A percentile compares a stretch with the other conserved stretches of the same genome.
These are phyloP conservation scores for Taphrorychus bicolor DNA, from an alignment of 2,888 invertebrate genomes.

Conservation along the genomic window DNA sequence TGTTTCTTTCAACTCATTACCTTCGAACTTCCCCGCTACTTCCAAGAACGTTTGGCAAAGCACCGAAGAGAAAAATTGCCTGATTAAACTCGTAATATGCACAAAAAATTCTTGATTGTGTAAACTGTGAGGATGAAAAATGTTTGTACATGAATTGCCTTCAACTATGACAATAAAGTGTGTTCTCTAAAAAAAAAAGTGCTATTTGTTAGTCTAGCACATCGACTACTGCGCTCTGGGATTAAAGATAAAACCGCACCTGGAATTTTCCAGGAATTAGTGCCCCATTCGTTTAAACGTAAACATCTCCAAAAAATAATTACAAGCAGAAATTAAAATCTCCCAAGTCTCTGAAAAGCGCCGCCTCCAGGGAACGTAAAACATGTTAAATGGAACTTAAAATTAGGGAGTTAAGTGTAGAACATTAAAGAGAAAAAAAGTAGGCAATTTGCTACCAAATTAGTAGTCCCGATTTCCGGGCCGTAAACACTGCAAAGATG, in stretches of 20 bases:
- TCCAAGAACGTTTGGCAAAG: neutral
- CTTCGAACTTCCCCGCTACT: neutral
- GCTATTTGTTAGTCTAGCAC: no score
- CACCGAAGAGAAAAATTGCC: neutral
- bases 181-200: no score
- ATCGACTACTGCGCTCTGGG: neutral
- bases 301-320: conserved; percentile 11
- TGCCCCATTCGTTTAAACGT: neutral
- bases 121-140: neutral
- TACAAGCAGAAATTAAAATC: conserved; percentile 10
- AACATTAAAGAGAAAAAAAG: conserved; percentile 16
- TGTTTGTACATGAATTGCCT: neutral
- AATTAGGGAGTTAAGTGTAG: conserved; percentile 26
- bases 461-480: conserved; percentile 23
- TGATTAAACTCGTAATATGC: neutral
- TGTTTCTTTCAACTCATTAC: neutral
- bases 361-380: conserved; percentile 8
- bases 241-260: neutral
- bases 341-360: conserved; percentile 8
- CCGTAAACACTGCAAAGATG: conserved; percentile 21
- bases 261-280: neutral
- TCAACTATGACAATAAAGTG: no score
- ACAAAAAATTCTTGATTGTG: neutral
- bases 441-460: conserved; percentile 26
- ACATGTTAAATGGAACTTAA: conserved; percentile 36